A percentile compares a stretch with the other conserved stretches of the same genome.
Evolutionary conservation across 2,888 invertebrate genomes (phyloP).

Genomic region (Cheilosia soror): DNA sequence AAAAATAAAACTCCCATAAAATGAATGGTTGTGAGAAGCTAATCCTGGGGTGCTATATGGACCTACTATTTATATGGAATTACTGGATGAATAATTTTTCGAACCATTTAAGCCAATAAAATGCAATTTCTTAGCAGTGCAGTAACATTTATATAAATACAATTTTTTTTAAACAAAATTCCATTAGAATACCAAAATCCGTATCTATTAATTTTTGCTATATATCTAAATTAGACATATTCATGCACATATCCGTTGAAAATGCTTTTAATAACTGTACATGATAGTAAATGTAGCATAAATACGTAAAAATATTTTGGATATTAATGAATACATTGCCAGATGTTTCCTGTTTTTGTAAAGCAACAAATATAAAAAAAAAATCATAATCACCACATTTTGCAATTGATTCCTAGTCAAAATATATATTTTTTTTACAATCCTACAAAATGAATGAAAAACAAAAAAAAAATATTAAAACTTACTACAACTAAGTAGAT

Average conservation of each 20-base stretch:
- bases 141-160: background rate
- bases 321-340: constrained; percentile 17
- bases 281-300: background rate
- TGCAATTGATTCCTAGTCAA: constrained; percentile 67
- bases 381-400: constrained; percentile 33
- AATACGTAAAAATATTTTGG: background rate
- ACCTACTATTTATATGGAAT: too few relatives aligned
- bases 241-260: background rate
- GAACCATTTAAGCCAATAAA: background rate
- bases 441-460: constrained; percentile 33
- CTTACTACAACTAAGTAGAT: constrained; percentile 38
- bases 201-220: background rate
- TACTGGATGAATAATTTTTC: too few relatives aligned
- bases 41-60: too few relatives aligned
- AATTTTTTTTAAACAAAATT: background rate
- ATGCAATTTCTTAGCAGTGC: background rate
- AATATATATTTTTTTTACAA: constrained; percentile 49
- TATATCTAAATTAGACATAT: background rate
- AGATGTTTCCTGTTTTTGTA: constrained; percentile 28
- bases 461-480: constrained; percentile 25
- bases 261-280: background rate
- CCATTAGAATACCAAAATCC: background rate
- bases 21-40: too few relatives aligned
- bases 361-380: background rate
- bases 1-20: too few relatives aligned